These are phyloP conservation scores for Aphis gossypii DNA, from an alignment of 1,140 invertebrate genomes.

Conservation along the genomic window DNA sequence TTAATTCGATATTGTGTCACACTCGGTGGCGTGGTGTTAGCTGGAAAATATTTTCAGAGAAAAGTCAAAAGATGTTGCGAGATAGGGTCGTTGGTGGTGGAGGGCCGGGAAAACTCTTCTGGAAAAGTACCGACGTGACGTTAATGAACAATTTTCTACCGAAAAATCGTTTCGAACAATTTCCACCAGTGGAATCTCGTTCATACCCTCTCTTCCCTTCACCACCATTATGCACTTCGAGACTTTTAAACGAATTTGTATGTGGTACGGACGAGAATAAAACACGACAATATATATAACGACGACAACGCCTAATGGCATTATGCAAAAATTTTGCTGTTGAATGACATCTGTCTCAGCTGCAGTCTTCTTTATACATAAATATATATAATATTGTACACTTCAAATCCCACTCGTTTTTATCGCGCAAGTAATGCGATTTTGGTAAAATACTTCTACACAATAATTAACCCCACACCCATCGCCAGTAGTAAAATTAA, in stretches of 20 bases:
- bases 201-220: no score
- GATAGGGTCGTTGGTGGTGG: not conserved
- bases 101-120: not conserved
- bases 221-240: not conserved
- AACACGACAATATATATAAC: not conserved
- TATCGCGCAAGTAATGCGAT: not conserved
- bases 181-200: not conserved
- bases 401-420: not conserved
- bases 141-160: constrained; percentile 53
- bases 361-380: not conserved
- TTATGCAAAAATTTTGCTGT: constrained; percentile 51
- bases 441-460: not conserved
- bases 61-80: constrained; percentile 10
- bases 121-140: constrained; percentile 52
- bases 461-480: not conserved
- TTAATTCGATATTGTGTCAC: constrained; percentile 44
- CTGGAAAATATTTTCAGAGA: not conserved
- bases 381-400: not conserved
- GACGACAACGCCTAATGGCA: constrained; percentile 28
- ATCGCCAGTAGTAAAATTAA: not conserved
- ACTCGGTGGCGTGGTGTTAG: not conserved
- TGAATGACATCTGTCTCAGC: constrained; percentile 19
- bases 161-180: constrained; percentile 41
- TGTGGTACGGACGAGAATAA: not conserved
- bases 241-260: constrained; percentile 17